Evolutionary conservation across 2,113 vertebrate species (phyloP), one percentile per base, ranked within the genome.

Genomic region (Natator depressus): DNA sequence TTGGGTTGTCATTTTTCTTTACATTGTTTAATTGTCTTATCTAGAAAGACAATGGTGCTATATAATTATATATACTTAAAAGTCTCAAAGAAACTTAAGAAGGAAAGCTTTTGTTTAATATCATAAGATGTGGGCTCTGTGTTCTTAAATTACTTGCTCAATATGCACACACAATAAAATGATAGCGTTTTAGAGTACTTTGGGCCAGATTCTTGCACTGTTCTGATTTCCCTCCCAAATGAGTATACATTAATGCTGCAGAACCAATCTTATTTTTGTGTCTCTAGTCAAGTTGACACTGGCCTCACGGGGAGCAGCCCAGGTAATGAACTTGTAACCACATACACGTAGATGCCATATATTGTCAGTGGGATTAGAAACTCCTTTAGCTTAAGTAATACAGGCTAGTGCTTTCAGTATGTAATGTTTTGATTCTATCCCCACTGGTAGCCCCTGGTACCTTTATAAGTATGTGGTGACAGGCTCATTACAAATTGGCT

Each of bases 401-500:
- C 0, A 0, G 51, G 88, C 50, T 84, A 95, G 76, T 90, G 85
- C 24, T 89, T 87, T 87, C 88, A 62, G 12, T 80, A 79, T 76
- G 93, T 72, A 72, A 93, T 55, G 20, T 85, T 92, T 76, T 59
- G 84, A 83, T 82, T 96, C 55, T 17, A 55, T 84, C 54, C 91
- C 84, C 90, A 91, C 91, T 97, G 94, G 91, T 84, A 94, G 2
- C 69, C 95, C 91, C 69, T 89, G 82, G 91, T 87, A 96, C 90
- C 82, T 89, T 94, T 76, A 19, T 84, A 90, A 93, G 72, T 79
- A 85, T 42, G 89, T 90, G 82, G 93, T 96, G 95, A 96, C 62
- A 94, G 86, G 55, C 69, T 94, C 87, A 94, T 94, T 95, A 95
- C 95, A 82, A 49, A 49, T 7, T 91, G 80, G 91, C 91, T 93